phyloP scores from a whole-genome alignment of 2,797 vertebrate genomes.

The Margarornis squamiger region DNA sequence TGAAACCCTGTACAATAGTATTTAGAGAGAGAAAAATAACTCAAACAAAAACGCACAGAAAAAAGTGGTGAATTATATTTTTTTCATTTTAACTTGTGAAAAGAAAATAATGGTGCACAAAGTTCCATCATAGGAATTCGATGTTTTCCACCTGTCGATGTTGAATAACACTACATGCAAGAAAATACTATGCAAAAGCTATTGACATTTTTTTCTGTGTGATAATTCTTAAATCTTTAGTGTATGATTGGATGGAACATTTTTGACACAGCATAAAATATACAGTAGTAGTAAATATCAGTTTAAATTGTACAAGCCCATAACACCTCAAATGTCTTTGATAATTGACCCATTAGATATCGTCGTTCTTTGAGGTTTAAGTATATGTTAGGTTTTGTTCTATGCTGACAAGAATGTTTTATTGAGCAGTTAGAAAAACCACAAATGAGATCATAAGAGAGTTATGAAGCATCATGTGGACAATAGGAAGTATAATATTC shows the following conservation, averaged over 20 bases:
- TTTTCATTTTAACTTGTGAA: background rate
- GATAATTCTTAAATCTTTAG: background rate
- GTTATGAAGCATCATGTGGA: background rate
- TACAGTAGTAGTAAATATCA: background rate
- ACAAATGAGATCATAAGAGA: background rate
- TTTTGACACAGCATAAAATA: background rate
- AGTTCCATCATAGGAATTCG: background rate
- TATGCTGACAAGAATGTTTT: background rate
- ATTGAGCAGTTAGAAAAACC: background rate
- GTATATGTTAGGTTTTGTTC: background rate
- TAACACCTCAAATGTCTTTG: background rate
- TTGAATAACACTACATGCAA: background rate
- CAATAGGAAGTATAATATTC: background rate
- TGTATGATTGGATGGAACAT: background rate
- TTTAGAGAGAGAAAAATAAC: background rate
- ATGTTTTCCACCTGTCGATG: background rate
- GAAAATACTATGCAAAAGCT: background rate
- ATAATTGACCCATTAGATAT: background rate
- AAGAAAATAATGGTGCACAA: background rate
- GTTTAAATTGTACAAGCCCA: background rate
- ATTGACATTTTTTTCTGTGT: background rate
- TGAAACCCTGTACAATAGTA: background rate
- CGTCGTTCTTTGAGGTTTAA: background rate
- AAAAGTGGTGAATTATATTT: background rate
- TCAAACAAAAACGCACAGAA: fast-evolving